Percentiles rank a stretch among this genome's conserved stretches.
Conservation (phyloP, 2,113 vertebrate species). For the Python bivittatus region DNA sequence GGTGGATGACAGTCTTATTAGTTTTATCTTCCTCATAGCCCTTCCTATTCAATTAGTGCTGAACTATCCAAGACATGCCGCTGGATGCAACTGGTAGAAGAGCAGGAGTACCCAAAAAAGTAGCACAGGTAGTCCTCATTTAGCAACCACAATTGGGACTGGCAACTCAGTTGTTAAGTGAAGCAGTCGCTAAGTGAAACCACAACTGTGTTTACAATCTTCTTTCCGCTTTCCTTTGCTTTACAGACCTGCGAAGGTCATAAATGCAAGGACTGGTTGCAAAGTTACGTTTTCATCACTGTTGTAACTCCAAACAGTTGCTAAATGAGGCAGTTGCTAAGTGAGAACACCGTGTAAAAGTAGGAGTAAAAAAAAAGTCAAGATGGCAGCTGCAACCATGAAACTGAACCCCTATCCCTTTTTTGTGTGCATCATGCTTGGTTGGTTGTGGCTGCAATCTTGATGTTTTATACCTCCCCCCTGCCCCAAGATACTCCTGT, state of each 20-base stretch:
- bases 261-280: not conserved
- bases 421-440: not conserved
- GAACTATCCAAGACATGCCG: not conserved
- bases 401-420: not conserved
- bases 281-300: not conserved
- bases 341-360: not conserved
- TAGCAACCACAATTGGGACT: not conserved
- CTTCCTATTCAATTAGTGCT: not conserved
- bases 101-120: not conserved
- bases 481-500: not conserved
- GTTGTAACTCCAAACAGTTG: not conserved
- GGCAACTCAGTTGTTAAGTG: not conserved
- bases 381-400: not conserved
- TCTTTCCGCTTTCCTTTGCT: not conserved
- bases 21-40: not conserved
- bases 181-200: not conserved
- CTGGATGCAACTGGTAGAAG: not conserved
- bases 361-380: not conserved
- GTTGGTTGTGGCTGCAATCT: not conserved
- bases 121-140: not conserved
- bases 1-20: not conserved
- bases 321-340: not conserved
- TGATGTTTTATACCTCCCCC: not conserved
- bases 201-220: not conserved
- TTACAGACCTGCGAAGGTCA: not conserved